A percentile compares a stretch with the other conserved stretches of the same genome.
Conservation (phyloP, 2,113 vertebrate species). For the Chloebia gouldiae region DNA sequence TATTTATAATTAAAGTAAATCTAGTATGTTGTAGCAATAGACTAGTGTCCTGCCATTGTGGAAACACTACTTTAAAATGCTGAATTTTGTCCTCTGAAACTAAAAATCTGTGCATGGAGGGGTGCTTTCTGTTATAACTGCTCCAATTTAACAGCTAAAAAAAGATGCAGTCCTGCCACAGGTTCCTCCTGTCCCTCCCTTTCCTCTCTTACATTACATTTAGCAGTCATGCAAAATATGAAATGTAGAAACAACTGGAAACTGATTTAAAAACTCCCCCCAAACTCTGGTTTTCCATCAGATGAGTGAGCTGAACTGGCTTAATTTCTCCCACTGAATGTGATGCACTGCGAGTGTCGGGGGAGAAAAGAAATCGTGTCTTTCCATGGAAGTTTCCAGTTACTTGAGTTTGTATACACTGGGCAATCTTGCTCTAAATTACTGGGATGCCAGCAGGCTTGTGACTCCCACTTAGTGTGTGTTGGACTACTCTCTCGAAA, state of each 20-base stretch:
- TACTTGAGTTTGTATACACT: neutral
- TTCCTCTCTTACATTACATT: neutral
- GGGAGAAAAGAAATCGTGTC: neutral
- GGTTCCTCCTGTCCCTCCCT: neutral
- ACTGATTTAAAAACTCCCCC: neutral
- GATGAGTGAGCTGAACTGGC: neutral
- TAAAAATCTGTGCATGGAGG: neutral
- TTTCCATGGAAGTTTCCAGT: neutral
- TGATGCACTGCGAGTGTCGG: neutral
- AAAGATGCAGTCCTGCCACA: neutral
- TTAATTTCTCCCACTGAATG: neutral
- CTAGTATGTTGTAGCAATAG: neutral
- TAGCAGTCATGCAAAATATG: neutral
- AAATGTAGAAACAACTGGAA: neutral
- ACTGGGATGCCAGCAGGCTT: neutral
- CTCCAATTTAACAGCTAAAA: neutral
- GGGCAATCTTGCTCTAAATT: neutral
- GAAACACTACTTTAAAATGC: neutral
- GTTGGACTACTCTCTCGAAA: neutral
- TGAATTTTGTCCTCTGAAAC: neutral
- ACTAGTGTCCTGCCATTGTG: neutral
- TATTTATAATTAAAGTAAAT: neutral
- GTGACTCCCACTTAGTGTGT: neutral
- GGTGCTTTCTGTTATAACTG: neutral
- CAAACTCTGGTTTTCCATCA: neutral